Conservation (phyloP, 2,888 invertebrate species). For the Vannuccia rotundouncinata region DNA sequence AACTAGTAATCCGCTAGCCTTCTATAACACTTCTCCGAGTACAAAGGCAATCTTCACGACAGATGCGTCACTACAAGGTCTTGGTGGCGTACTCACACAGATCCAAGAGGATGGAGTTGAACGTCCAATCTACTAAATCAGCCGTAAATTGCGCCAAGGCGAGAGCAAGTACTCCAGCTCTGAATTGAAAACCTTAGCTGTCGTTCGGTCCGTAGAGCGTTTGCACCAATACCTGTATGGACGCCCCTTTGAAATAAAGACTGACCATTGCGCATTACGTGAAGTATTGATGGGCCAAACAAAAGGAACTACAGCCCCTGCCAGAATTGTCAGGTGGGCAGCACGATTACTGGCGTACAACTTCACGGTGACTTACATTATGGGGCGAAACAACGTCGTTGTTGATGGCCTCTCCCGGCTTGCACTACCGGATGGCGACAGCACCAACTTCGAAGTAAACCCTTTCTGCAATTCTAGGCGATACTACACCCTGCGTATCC, state of each 20-base stretch:
- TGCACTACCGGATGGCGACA: constrained; percentile 22
- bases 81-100: constrained; percentile 24
- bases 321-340: constrained; percentile 37
- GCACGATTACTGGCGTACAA: constrained; percentile 35
- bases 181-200: constrained; percentile 20
- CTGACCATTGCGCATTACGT: constrained; percentile 18
- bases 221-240: constrained; percentile 27
- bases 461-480: constrained; percentile 27
- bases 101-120: constrained; percentile 25
- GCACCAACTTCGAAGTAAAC: constrained; percentile 24
- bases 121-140: constrained; percentile 17
- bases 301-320: constrained; percentile 27
- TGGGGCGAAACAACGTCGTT: constrained; percentile 29
- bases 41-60: constrained; percentile 25
- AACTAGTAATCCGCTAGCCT: background rate
- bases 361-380: constrained; percentile 34
- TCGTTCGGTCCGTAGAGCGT: constrained; percentile 13
- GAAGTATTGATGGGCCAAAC: background rate
- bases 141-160: constrained; percentile 18
- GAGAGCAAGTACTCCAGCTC: constrained; percentile 25
- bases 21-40: constrained; percentile 16
- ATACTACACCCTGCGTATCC: constrained; percentile 9
- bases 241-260: constrained; percentile 24
- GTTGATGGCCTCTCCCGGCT: constrained; percentile 36
- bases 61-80: constrained; percentile 21